phyloP scores from a whole-genome alignment of 2,888 invertebrate species.

The Melikaiella ostensackeni region DNA sequence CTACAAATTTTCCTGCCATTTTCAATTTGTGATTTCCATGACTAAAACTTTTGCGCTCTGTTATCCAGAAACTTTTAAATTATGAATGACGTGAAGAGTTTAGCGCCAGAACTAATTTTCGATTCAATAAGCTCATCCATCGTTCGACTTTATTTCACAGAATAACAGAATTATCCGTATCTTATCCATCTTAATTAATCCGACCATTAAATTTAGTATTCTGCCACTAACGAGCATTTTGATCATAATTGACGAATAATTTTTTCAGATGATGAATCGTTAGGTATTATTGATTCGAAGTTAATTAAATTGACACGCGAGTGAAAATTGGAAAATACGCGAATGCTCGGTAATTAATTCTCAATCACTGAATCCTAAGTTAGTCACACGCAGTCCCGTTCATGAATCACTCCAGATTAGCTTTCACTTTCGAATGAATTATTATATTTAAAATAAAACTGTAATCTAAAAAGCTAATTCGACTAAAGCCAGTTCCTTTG shows the following conservation, averaged over 20 bases:
- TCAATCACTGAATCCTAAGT: background rate
- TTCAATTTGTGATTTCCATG: background rate
- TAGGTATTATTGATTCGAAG: conserved; percentile 2
- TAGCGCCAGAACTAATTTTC: background rate
- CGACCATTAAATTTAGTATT: background rate
- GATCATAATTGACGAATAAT: background rate
- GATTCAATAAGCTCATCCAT: conserved; percentile 23
- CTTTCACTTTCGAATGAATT: background rate
- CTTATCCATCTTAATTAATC: conserved; percentile 31
- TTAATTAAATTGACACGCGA: background rate
- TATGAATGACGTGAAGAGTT: background rate
- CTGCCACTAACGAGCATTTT: background rate
- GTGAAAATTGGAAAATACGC: background rate
- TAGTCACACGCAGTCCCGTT: background rate
- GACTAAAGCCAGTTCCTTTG: no score
- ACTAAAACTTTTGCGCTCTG: background rate
- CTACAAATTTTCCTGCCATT: no score
- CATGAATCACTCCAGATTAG: background rate
- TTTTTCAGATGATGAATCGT: background rate
- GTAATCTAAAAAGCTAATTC: background rate
- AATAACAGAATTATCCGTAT: background rate
- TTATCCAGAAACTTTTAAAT: conserved; percentile 16
- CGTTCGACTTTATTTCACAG: conserved; percentile 35
- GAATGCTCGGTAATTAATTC: background rate
- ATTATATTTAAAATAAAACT: background rate